Evolutionary conservation across 2,888 invertebrate genomes (phyloP).

Genomic region (Drosophila neotestacea): DNA sequence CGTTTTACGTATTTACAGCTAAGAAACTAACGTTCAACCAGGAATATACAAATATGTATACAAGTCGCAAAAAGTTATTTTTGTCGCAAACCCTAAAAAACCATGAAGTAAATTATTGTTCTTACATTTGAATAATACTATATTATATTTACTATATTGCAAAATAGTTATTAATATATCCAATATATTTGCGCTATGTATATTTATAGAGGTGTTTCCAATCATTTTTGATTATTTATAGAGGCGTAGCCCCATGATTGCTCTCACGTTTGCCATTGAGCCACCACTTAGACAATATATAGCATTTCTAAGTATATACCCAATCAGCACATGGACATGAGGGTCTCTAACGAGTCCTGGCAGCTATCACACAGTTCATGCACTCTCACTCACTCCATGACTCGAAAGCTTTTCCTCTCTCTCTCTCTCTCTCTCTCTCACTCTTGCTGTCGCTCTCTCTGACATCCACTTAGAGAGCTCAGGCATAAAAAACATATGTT

Average conservation of each 20-base stretch:
- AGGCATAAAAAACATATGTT: conserved; percentile 82
- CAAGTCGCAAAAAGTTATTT: too few relatives aligned
- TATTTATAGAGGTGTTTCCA: too few relatives aligned
- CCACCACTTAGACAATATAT: conserved; percentile 37
- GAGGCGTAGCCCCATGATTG: conserved; percentile 27
- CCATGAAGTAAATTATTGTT: too few relatives aligned
- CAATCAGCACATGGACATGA: conserved; percentile 60
- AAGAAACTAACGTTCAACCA: too few relatives aligned
- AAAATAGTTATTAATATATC: too few relatives aligned
- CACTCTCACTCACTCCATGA: conserved; percentile 24
- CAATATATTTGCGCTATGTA: too few relatives aligned
- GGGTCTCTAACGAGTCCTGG: conserved; percentile 68
- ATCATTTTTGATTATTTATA: neutral
- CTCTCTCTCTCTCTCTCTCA: conserved; percentile 4
- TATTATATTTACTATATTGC: too few relatives aligned
- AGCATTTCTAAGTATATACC: conserved; percentile 21
- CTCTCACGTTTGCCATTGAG: conserved; percentile 33
- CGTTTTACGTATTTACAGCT: too few relatives aligned
- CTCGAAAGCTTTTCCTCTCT: conserved; percentile 5
- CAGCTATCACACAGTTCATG: conserved; percentile 60
- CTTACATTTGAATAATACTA: too few relatives aligned
- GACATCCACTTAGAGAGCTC: conserved; percentile 78
- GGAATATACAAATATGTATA: too few relatives aligned
- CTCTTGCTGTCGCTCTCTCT: conserved; percentile 6
- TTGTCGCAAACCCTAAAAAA: too few relatives aligned